Percentiles rank a stretch among this genome's conserved stretches.
Evolutionary conservation across 1,140 invertebrate genomes (phyloP).

Genomic region (Drosophila ogumai): DNA sequence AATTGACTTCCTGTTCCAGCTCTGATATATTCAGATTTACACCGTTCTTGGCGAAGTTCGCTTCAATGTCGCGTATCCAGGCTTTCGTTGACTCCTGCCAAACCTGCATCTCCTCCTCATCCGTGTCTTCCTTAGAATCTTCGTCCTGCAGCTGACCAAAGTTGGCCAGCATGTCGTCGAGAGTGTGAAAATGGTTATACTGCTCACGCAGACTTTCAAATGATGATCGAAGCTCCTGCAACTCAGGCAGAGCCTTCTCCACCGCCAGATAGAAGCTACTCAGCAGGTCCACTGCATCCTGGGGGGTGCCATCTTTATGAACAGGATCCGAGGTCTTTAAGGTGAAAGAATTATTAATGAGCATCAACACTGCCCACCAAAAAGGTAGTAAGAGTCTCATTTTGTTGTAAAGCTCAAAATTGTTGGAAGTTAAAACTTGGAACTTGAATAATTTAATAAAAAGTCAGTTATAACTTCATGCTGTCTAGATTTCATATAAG

Average conservation of each 20-base stretch:
- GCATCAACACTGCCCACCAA: slow-evolving; percentile 64
- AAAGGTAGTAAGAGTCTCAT: slow-evolving; percentile 52
- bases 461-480: background rate
- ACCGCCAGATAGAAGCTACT: slow-evolving; percentile 42
- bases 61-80: slow-evolving; percentile 56
- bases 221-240: slow-evolving; percentile 40
- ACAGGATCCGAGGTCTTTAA: background rate
- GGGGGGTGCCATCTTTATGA: background rate
- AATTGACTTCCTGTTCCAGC: background rate
- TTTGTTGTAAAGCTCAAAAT: background rate
- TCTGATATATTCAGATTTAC: slow-evolving; percentile 1
- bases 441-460: background rate
- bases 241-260: slow-evolving; percentile 42
- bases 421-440: background rate
- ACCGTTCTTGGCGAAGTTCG: slow-evolving; percentile 1
- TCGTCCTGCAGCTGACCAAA: slow-evolving; percentile 32
- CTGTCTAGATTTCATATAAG: background rate
- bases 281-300: slow-evolving; percentile 8
- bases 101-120: background rate
- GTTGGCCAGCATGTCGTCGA: slow-evolving; percentile 62
- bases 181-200: slow-evolving; percentile 16
- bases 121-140: background rate
- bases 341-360: slow-evolving; percentile 8
- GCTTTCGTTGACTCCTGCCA: slow-evolving; percentile 52
- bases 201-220: slow-evolving; percentile 27